Evolutionary conservation across 2,113 vertebrate species (phyloP), one percentile per base, ranked within the genome.

Genomic region (Plecturocebus donacophilus): DNA sequence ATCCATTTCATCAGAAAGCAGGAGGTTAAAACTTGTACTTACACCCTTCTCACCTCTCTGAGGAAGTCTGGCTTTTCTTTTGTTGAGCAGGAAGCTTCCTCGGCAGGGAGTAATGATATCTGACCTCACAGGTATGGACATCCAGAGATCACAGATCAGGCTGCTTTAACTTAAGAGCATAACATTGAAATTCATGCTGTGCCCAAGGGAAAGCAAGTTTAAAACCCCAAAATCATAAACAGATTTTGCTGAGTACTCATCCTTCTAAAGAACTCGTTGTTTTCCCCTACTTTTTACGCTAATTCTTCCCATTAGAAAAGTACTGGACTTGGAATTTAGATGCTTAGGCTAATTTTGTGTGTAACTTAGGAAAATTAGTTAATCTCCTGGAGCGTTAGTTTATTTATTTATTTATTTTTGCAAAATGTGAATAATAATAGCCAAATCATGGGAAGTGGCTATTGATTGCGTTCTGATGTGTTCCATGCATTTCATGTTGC

Each of bases 1-100:
- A 73, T 56, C 61, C 76, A 90, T 87, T 96, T 97, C 64, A 94
- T 95, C 80, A 96, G 76, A 93, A 93, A 90, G 90, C 14, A 49
- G 75, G 32, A 90, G 84, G 87, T 68, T 97, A 94, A 93, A 91
- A 73, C 70, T 91, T 92, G n/a, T 73, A 45, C 30, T 87, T 93
- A 66, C 10, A 93, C 23, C 54, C 10, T 73, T 73, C 64, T 85
- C 68, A 70, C 27, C 32, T 77, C 84, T 94, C 40, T 45, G 80
- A 92, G 90, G n/a, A 90, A 94, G 54, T 49, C 4, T 77, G 54
- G 2, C n/a, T 89, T 96, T 94, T 80, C 25, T 84, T 76, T 58
- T 70, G 40, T 94, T 81, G 40, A 80, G 47, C 8, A 45, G 42
- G 58, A 85, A 68, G 35, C 71, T 88, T 91, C 73, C 40, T 47